Percentiles rank a stretch among this genome's conserved stretches.
phyloP scores from a whole-genome alignment of 1,140 invertebrate species.

The Bombus consobrinus region DNA sequence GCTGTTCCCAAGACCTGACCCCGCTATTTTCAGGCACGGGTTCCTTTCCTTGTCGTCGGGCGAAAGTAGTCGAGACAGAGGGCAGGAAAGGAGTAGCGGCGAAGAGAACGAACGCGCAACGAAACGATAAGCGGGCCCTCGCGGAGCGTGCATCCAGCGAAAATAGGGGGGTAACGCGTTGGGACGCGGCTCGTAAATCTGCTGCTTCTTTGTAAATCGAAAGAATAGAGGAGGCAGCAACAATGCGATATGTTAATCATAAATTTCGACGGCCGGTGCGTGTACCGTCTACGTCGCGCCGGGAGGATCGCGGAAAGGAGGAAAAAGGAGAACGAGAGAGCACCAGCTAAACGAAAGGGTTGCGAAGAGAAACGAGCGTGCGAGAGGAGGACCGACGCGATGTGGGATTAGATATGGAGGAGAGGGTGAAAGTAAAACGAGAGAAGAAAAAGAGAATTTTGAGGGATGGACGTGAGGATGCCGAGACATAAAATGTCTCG shows the following conservation, averaged over 20 bases:
- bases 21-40: too few species aligned
- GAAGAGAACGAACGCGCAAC: neutral
- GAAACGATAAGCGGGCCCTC: slow-evolving; percentile 7
- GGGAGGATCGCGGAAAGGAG: slow-evolving; percentile 13
- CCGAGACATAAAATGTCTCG: neutral
- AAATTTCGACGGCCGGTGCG: slow-evolving; percentile 50
- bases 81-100: too few species aligned
- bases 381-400: neutral
- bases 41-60: too few species aligned
- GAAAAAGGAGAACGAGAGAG: neutral
- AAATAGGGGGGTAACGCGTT: slow-evolving; percentile 40
- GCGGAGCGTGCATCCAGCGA: neutral
- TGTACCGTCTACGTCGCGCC: neutral
- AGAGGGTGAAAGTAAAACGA: neutral
- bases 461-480: neutral
- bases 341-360: neutral
- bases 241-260: slow-evolving; percentile 56
- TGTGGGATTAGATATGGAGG: neutral
- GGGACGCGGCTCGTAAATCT: slow-evolving; percentile 50
- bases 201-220: slow-evolving; percentile 51
- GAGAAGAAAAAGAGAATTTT: neutral
- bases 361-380: neutral
- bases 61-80: too few species aligned
- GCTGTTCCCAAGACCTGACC: too few species aligned
- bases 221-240: slow-evolving; percentile 38